These are phyloP conservation scores for Leptosomus discolor DNA, from an alignment of 2,113 vertebrate genomes.

Conservation along the genomic window DNA sequence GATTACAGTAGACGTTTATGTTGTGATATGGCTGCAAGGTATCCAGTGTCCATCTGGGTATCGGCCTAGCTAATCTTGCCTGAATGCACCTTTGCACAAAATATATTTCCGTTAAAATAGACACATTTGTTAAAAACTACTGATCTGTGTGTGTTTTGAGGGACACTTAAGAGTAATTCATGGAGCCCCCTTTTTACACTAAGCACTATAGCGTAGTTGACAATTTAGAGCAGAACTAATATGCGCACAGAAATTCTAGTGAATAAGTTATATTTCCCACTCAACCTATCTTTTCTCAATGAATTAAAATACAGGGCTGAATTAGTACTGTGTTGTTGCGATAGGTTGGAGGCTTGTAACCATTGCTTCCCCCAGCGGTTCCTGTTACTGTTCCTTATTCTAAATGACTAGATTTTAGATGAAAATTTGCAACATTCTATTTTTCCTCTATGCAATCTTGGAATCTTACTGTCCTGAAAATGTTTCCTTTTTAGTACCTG, in stretches of 20 bases:
- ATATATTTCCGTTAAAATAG: neutral
- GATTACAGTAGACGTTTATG: neutral
- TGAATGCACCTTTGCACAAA: neutral
- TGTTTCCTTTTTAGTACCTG: neutral
- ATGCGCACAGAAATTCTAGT: neutral
- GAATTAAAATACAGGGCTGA: neutral
- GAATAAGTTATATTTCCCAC: neutral
- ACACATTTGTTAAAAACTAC: neutral
- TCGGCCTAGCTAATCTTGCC: neutral
- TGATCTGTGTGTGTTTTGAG: neutral
- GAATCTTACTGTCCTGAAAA: neutral
- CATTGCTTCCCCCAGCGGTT: neutral
- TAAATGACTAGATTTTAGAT: neutral
- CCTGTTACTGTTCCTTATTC: neutral
- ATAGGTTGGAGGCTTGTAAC: neutral
- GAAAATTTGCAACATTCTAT: neutral
- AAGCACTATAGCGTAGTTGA: neutral
- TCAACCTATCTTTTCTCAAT: neutral
- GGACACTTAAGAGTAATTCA: neutral
- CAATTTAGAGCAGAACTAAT: neutral
- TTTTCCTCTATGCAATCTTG: neutral
- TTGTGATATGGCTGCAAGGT: neutral
- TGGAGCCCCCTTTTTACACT: neutral
- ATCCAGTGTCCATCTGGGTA: neutral
- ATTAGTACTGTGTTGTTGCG: neutral